A percentile compares a stretch with the other conserved stretches of the same genome.
Conservation (phyloP, 2,797 vertebrate genomes). For the Parauchenoglanis punctatus region DNA sequence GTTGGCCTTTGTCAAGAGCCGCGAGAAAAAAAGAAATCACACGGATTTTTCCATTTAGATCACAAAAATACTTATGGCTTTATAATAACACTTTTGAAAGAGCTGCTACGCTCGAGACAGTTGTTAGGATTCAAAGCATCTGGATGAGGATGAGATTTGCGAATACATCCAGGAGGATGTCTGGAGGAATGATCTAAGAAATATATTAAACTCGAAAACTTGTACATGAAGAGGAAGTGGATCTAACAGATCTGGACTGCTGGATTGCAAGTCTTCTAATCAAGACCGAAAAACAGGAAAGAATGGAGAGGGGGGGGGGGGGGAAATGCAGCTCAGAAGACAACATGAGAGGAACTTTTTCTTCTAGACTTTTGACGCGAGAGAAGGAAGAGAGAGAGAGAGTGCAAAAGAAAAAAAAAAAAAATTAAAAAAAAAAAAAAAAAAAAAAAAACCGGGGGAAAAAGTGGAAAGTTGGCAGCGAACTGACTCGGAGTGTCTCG, state of each 20-base stretch:
- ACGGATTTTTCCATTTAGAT: not conserved
- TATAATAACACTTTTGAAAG: not conserved
- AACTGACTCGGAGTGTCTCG: slow-evolving; percentile 85
- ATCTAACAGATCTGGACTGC: not conserved
- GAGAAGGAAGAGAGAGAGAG: slow-evolving; percentile 38
- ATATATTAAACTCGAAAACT: slow-evolving; percentile 10
- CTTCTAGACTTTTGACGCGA: slow-evolving; percentile 24
- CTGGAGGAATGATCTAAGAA: slow-evolving; percentile 15
- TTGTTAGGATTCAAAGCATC: slow-evolving; percentile 15
- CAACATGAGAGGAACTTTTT: slow-evolving; percentile 34
- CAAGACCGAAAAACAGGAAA: not conserved
- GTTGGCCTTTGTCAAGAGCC: slow-evolving; percentile 28
- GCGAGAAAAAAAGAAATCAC: not conserved
- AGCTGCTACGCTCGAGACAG: not conserved
- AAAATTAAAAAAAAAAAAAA: slow-evolving; percentile 52
- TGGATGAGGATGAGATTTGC: not conserved
- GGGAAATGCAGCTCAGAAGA: not conserved
- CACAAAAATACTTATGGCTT: not conserved
- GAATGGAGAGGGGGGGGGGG: not conserved
- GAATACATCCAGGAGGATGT: not conserved
- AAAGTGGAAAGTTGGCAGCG: slow-evolving; percentile 94
- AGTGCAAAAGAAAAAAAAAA: slow-evolving; percentile 37
- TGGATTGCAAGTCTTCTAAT: slow-evolving; percentile 16
- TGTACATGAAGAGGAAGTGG: slow-evolving; percentile 15
- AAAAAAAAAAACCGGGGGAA: slow-evolving; percentile 62